phyloP scores from a whole-genome alignment of 2,113 vertebrate species.

The Thamnophis sirtalis region DNA sequence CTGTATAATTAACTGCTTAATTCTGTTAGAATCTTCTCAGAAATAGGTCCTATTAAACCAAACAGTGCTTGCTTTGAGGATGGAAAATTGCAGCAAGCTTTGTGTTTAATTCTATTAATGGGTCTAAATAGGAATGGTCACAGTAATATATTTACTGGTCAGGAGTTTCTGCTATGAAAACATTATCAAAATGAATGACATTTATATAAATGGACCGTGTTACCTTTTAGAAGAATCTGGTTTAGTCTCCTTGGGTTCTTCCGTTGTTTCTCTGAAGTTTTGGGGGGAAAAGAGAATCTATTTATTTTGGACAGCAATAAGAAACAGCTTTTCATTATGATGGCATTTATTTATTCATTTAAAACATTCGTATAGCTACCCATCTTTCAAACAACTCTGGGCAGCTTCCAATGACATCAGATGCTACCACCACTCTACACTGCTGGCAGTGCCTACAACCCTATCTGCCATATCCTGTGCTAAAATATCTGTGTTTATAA shows the following conservation, averaged over 20 bases:
- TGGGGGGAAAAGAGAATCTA: constrained; percentile 15
- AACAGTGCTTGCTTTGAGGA: background rate
- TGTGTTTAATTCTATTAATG: background rate
- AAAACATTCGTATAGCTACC: background rate
- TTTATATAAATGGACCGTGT: background rate
- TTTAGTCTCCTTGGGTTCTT: constrained; percentile 36
- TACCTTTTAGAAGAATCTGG: constrained; percentile 10
- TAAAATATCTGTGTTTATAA: background rate
- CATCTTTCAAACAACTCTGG: background rate
- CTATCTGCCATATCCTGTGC: background rate
- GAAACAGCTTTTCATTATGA: background rate
- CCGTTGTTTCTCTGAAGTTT: constrained; percentile 52
- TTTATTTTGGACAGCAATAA: background rate
- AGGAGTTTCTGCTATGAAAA: background rate
- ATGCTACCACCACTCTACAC: background rate
- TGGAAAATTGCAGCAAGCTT: background rate
- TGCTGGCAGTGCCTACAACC: background rate
- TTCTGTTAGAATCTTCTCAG: background rate
- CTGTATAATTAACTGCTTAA: background rate
- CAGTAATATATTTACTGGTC: background rate
- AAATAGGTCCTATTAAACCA: background rate
- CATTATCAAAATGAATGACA: background rate
- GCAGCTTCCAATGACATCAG: background rate
- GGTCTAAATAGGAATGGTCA: background rate
- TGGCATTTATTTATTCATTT: background rate